Conservation (phyloP, 2,797 vertebrate species). For the Falco berigora region DNA sequence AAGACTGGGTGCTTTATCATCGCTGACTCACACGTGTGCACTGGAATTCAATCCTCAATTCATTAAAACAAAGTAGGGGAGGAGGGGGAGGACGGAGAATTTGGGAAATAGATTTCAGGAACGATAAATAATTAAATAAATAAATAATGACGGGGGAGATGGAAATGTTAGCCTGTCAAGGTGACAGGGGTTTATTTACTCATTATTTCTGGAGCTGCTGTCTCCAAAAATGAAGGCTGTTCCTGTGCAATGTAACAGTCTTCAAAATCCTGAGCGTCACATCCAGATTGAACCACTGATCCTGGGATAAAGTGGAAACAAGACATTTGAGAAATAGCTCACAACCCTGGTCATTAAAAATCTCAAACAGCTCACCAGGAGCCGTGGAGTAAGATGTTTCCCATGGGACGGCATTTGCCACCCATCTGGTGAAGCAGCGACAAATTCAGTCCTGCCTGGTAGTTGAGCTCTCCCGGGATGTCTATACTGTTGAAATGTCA, state of each 20-base stretch:
- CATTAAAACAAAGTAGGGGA: slow-evolving; percentile 31
- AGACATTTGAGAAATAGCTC: not conserved
- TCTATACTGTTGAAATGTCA: not conserved
- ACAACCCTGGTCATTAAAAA: not conserved
- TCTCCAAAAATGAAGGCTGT: not conserved
- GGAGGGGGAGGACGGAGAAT: not conserved
- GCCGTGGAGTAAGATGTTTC: not conserved
- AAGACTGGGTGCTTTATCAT: slow-evolving; percentile 57
- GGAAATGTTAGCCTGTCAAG: not conserved
- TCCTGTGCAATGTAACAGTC: not conserved
- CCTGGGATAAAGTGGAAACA: not conserved
- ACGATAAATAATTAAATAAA: slow-evolving; percentile 43
- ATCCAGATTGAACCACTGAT: not conserved
- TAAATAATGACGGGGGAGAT: not conserved
- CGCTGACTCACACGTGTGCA: not conserved
- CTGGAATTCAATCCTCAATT: slow-evolving; percentile 39
- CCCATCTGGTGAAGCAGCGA: not conserved
- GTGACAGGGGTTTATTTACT: not conserved
- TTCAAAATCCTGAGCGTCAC: not conserved
- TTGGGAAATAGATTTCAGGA: slow-evolving; percentile 27
- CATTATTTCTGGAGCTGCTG: not conserved
- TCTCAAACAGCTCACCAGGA: not conserved
- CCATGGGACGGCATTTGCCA: not conserved
- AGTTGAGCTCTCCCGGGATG: not conserved
- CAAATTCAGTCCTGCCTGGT: not conserved